Conservation (phyloP, 2,797 vertebrate genomes). For the Agapornis canus region DNA sequence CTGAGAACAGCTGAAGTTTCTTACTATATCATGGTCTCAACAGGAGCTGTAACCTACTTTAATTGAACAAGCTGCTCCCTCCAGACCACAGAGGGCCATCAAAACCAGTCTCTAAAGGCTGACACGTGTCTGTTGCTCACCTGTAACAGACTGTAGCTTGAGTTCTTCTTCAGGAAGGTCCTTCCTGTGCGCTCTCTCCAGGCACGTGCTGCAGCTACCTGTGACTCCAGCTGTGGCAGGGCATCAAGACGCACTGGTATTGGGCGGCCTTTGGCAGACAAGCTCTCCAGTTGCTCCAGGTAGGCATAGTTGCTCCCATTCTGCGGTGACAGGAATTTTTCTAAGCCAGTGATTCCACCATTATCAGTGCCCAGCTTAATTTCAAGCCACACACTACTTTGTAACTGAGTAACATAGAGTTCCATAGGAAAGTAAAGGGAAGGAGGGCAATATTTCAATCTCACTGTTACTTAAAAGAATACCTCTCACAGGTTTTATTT, state of each 20-base stretch:
- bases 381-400: not conserved
- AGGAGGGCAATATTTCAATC: not conserved
- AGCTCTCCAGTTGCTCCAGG: slow-evolving; percentile 92
- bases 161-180: slow-evolving; percentile 98
- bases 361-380: not conserved
- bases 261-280: slow-evolving; percentile 91
- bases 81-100: too few species aligned
- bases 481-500: not conserved
- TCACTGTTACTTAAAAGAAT: not conserved
- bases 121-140: slow-evolving; percentile 59
- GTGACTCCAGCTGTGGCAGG: slow-evolving; percentile 92
- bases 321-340: slow-evolving; percentile 61
- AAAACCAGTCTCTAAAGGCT: not conserved
- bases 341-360: not conserved
- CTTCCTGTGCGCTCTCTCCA: slow-evolving; percentile 96
- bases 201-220: slow-evolving; percentile 91
- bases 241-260: slow-evolving; percentile 93
- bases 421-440: not conserved
- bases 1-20: not conserved
- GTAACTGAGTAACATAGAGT: not conserved
- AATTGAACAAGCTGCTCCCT: not conserved
- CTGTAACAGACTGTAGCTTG: slow-evolving; percentile 92
- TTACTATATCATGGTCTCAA: not conserved
- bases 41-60: not conserved
- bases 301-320: slow-evolving; percentile 92